Percentiles rank a stretch among this genome's conserved stretches.
These are phyloP conservation scores for Trachurus trachurus DNA, from an alignment of 2,797 vertebrate species.

Conservation along the genomic window DNA sequence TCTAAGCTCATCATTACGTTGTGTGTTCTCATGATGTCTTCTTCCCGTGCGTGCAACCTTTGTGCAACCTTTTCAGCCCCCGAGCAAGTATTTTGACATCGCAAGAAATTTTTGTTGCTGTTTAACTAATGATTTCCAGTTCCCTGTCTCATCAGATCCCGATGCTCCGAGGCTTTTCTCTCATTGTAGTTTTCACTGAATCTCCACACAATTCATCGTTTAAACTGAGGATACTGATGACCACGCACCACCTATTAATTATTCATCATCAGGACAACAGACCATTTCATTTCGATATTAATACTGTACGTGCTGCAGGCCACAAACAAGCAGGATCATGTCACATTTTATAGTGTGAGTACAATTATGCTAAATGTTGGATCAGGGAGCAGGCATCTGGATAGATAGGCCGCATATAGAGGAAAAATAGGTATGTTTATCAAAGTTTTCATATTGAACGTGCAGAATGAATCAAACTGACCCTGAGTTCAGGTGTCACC, in stretches of 20 bases:
- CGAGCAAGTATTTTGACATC: slow-evolving; percentile 81
- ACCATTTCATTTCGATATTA: slow-evolving; percentile 14
- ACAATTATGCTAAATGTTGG: slow-evolving; percentile 44
- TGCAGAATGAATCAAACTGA: slow-evolving; percentile 22
- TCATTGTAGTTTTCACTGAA: slow-evolving; percentile 89
- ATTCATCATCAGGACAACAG: slow-evolving; percentile 72
- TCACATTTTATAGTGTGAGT: slow-evolving; percentile 20
- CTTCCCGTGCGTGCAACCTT: slow-evolving; percentile 79
- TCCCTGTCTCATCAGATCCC: slow-evolving; percentile 80
- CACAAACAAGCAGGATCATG: slow-evolving; percentile 13
- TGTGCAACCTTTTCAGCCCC: slow-evolving; percentile 79
- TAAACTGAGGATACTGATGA: background rate
- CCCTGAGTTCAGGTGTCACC: slow-evolving; percentile 85
- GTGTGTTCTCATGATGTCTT: slow-evolving; percentile 52
- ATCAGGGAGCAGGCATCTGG: slow-evolving; percentile 59
- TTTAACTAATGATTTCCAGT: slow-evolving; percentile 9
- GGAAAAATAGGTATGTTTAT: background rate
- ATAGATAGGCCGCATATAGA: slow-evolving; percentile 72
- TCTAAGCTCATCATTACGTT: slow-evolving; percentile 86
- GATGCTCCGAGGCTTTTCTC: slow-evolving; percentile 88
- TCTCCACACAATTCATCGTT: slow-evolving; percentile 66
- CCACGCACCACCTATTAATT: background rate
- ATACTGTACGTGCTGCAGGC: background rate
- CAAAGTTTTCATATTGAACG: background rate
- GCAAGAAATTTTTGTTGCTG: slow-evolving; percentile 19